phyloP scores from a whole-genome alignment of 2,888 invertebrate genomes.

The Prenolepis imparis region DNA sequence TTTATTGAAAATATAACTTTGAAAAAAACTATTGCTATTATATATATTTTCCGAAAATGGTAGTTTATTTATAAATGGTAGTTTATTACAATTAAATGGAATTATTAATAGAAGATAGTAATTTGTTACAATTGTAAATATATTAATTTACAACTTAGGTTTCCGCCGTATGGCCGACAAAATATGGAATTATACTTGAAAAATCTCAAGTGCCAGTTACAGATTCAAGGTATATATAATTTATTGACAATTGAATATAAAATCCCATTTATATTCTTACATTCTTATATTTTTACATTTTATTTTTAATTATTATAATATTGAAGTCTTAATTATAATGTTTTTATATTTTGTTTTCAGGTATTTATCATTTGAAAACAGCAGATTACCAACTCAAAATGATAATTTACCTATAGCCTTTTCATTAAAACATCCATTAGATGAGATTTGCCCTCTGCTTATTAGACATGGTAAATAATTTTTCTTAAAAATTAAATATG shows the following conservation, averaged over 20 bases:
- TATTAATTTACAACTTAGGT: slow-evolving; percentile 87
- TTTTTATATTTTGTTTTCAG: slow-evolving; percentile 66
- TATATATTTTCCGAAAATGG: neutral
- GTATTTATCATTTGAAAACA: slow-evolving; percentile 80
- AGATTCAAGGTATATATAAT: slow-evolving; percentile 72
- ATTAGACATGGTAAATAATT: slow-evolving; percentile 89
- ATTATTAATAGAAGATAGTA: neutral
- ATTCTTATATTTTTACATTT: slow-evolving; percentile 24
- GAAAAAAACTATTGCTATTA: neutral
- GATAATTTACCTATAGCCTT: slow-evolving; percentile 92
- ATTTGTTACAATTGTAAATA: slow-evolving; percentile 33
- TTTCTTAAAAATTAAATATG: slow-evolving; percentile 15
- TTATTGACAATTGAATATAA: slow-evolving; percentile 7
- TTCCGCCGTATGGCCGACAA: slow-evolving; percentile 93
- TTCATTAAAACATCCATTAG: slow-evolving; percentile 95
- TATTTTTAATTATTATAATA: neutral
- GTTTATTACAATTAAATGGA: neutral
- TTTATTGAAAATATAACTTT: neutral
- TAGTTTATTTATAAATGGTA: slow-evolving; percentile 3
- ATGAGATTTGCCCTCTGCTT: slow-evolving; percentile 95
- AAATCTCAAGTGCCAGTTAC: slow-evolving; percentile 85
- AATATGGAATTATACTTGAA: slow-evolving; percentile 94
- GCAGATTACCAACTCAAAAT: slow-evolving; percentile 76
- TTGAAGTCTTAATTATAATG: neutral
- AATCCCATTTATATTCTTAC: neutral